phyloP scores from a whole-genome alignment of 2,113 vertebrate genomes.

The Alaudala cheleensis region DNA sequence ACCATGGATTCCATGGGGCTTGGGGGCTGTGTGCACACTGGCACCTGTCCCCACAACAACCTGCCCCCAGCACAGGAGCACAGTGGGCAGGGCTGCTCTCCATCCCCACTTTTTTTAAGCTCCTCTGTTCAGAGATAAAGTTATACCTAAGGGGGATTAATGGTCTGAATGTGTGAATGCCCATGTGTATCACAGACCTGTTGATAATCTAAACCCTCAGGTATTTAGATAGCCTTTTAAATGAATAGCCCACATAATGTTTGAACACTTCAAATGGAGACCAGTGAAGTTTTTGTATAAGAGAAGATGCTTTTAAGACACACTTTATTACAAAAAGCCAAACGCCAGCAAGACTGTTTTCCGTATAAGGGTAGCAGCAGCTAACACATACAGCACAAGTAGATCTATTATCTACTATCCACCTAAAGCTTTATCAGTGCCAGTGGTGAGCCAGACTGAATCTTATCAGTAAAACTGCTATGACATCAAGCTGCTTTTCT shows the following conservation, averaged over 20 bases:
- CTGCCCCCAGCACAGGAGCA: neutral
- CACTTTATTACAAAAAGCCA: neutral
- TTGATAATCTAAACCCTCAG: neutral
- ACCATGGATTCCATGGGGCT: rapidly evolving
- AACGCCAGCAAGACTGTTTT: neutral
- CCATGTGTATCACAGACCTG: neutral
- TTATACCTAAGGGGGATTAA: neutral
- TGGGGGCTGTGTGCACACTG: neutral
- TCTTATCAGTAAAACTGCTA: constrained; percentile 50
- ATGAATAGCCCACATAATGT: neutral
- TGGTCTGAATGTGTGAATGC: constrained; percentile 15
- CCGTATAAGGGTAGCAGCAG: neutral
- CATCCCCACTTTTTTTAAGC: neutral
- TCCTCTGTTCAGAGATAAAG: constrained; percentile 19
- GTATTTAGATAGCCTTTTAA: neutral
- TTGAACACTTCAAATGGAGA: neutral
- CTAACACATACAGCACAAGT: constrained; percentile 10
- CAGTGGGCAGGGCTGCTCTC: neutral
- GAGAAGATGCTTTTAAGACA: neutral
- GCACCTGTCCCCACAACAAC: neutral
- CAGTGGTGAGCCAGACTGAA: constrained; percentile 21
- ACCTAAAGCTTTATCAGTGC: constrained; percentile 30
- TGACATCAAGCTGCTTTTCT: constrained; percentile 47
- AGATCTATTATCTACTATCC: constrained; percentile 54
- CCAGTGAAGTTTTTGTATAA: neutral